Conservation (phyloP, 2,888 invertebrate genomes). For the Penaeus monodon region DNA sequence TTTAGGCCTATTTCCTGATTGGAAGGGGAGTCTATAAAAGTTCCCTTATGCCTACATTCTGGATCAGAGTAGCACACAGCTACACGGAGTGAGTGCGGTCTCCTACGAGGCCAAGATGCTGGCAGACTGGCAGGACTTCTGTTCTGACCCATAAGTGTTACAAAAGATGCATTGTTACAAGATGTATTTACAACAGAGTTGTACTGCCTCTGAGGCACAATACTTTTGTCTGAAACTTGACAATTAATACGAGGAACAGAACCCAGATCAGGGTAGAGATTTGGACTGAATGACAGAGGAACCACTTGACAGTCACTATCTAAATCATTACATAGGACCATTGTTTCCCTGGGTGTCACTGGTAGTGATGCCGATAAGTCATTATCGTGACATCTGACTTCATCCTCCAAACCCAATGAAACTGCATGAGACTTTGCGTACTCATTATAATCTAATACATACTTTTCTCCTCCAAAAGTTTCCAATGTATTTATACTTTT, state of each 20-base stretch:
- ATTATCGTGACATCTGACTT: slow-evolving; percentile 6
- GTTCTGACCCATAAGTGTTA: slow-evolving; percentile 28
- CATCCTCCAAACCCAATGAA: slow-evolving; percentile 11
- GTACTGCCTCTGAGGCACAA: slow-evolving; percentile 26
- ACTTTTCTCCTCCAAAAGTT: slow-evolving; percentile 36
- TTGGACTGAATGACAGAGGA: slow-evolving; percentile 54
- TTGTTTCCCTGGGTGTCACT: slow-evolving; percentile 31
- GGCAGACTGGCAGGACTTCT: slow-evolving; percentile 24
- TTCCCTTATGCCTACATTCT: slow-evolving; percentile 27
- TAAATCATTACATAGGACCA: slow-evolving; percentile 55
- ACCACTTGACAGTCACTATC: slow-evolving; percentile 54
- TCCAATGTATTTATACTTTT: slow-evolving; percentile 28
- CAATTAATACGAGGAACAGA: slow-evolving; percentile 44
- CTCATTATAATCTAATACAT: slow-evolving; percentile 29
- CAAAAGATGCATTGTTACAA: slow-evolving; percentile 28
- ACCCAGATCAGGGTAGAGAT: slow-evolving; percentile 47
- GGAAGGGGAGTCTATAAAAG: not conserved
- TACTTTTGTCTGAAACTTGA: slow-evolving; percentile 34
- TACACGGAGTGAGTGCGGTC: slow-evolving; percentile 52
- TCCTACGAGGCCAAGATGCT: slow-evolving; percentile 51
- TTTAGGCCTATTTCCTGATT: slow-evolving; percentile 38
- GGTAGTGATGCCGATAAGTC: slow-evolving; percentile 7
- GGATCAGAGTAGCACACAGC: slow-evolving; percentile 54
- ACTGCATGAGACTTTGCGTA: slow-evolving; percentile 42
- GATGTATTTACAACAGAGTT: slow-evolving; percentile 12